These are phyloP conservation scores for Platorchestia sp. DNA, from an alignment of 1,140 invertebrate genomes.

Conservation along the genomic window DNA sequence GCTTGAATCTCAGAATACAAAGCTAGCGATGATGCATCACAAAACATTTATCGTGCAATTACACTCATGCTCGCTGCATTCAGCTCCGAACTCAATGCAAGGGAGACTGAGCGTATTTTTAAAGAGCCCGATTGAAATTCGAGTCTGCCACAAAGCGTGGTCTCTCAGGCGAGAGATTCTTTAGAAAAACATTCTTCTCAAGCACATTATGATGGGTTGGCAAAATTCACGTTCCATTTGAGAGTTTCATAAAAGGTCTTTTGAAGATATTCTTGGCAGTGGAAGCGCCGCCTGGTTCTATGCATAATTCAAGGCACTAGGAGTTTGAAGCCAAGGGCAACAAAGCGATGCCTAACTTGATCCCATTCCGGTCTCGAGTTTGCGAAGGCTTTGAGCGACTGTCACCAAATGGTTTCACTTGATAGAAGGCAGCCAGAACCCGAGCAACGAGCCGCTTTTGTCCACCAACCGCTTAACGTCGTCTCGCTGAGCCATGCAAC, in stretches of 20 bases:
- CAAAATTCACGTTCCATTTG: background rate
- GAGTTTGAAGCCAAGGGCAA: background rate
- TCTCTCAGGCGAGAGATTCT: background rate
- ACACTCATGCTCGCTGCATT: background rate
- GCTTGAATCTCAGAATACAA: background rate
- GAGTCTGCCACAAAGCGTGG: background rate
- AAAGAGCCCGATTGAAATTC: background rate
- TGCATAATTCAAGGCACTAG: conserved; percentile 12
- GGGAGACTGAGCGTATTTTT: background rate
- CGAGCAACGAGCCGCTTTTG: background rate
- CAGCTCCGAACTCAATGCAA: background rate
- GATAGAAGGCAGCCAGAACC: background rate
- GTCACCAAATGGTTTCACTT: conserved; percentile 36
- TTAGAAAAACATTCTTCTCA: conserved; percentile 2
- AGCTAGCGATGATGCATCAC: background rate
- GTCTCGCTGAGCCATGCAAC: background rate
- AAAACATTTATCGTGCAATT: background rate
- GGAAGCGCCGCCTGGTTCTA: conserved; percentile 5
- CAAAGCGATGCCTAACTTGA: conserved; percentile 38
- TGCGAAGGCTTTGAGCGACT: conserved; percentile 36
- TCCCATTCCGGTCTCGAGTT: conserved; percentile 30
- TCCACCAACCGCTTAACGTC: background rate
- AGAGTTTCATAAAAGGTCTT: conserved; percentile 1
- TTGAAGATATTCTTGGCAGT: background rate
- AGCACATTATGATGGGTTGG: background rate